Base-by-base conservation (phyloP, 2,113 vertebrate species). In the Phylloscopus whistleri region DNA sequence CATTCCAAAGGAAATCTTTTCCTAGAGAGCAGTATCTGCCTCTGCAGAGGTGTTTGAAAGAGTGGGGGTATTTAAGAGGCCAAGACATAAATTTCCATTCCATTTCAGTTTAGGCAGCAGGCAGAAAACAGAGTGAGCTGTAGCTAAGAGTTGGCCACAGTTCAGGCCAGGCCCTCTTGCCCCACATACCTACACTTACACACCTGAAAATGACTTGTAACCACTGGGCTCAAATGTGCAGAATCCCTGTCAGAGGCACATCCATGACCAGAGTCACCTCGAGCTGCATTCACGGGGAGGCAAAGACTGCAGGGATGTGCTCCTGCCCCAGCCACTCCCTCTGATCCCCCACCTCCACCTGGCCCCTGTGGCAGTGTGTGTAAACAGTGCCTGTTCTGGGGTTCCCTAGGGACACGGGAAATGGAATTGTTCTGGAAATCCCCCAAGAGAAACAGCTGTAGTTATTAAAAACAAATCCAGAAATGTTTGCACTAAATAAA, bases 351-450 rank as follows among this genome's bases (percentile, higher is more conserved):
- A 16, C 31, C 43, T 82, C 19, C 16, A 26, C 44, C 52, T 59
- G 33, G 46, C 19, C 24, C 44, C 49, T 7, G 62, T 6, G 62
- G 73, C 74, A 26, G 21, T 0, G 3, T 13, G 31, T 58, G 72
- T 16, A 7, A 33, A 13, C 1, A 0, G 2, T 20, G 35, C 26
- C 52, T 62, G 16, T n/a, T 66, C 18, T 0, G 13, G 11, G 35
- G 6, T 9, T 85, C 74, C 44, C 33, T 8, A 16, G 46, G 70
- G 58, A 73, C 66, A 16, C 0, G 1, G 74, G 81, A 64, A 73
- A 53, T 0, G 0, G 37, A 39, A 69, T 43, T 0, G 0, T 55
- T 67, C 66, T 31, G 11, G 75, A 84, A 82, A 87, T 59, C 33
- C 59, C 53, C 51, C 51, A 24, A 4, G 30, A 79, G 68, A 75